Evolutionary conservation across 2,113 vertebrate genomes (phyloP).

Genomic region (Phyllopteryx taeniolatus): DNA sequence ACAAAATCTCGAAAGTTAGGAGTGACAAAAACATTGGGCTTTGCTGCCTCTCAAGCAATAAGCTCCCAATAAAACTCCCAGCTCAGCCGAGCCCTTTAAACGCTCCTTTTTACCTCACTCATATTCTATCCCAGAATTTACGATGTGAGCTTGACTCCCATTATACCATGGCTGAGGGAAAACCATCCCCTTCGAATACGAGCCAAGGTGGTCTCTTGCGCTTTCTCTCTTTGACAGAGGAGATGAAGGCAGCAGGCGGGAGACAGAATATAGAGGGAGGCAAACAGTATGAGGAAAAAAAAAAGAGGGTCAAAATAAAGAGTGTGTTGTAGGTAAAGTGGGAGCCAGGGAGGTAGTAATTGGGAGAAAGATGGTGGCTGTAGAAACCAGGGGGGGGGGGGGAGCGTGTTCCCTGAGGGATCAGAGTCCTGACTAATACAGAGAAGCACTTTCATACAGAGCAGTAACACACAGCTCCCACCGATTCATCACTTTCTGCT

Average conservation of each 20-base stretch:
- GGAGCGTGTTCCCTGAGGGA: slow-evolving; percentile 42
- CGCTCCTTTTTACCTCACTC: slow-evolving; percentile 6
- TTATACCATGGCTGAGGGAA: slow-evolving; percentile 5
- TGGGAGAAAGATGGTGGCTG: slow-evolving; percentile 53
- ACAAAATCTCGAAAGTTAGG: background rate
- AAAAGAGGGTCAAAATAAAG: slow-evolving; percentile 17
- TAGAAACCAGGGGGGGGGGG: slow-evolving; percentile 26
- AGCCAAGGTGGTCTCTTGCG: slow-evolving; percentile 2
- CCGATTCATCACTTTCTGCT: slow-evolving; percentile 42
- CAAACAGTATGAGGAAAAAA: slow-evolving; percentile 13
- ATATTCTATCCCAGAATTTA: slow-evolving; percentile 8
- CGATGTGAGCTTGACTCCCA: slow-evolving; percentile 9
- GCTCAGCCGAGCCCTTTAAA: slow-evolving; percentile 5
- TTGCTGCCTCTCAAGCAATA: background rate
- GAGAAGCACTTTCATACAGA: slow-evolving; percentile 53
- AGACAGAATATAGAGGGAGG: slow-evolving; percentile 4
- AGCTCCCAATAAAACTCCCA: slow-evolving; percentile 2
- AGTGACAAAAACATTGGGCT: background rate
- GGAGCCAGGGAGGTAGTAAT: slow-evolving; percentile 44
- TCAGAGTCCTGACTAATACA: slow-evolving; percentile 52
- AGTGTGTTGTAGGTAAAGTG: slow-evolving; percentile 28
- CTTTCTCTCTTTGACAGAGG: background rate
- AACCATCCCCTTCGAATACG: background rate
- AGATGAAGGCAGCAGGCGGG: background rate
- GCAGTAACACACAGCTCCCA: slow-evolving; percentile 40